phyloP scores from a whole-genome alignment of 1,140 invertebrate genomes.

The Ceratina australensis region DNA sequence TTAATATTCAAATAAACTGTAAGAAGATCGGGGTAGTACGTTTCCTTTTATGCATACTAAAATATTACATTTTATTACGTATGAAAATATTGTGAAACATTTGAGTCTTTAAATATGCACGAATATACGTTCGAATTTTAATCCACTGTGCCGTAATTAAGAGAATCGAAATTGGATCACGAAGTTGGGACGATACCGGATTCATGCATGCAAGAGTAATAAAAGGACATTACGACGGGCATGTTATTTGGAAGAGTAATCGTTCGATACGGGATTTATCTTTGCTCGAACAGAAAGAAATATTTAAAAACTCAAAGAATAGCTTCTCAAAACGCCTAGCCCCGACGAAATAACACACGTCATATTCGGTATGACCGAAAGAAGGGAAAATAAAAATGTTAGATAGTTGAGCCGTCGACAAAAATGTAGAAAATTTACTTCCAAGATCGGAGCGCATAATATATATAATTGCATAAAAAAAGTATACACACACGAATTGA shows the following conservation, averaged over 20 bases:
- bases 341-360: too few species aligned
- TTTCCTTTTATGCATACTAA: constrained; percentile 37
- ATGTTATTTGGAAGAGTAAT: neutral
- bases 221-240: neutral
- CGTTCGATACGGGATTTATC: neutral
- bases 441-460: too few species aligned
- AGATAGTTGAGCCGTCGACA: constrained; percentile 32
- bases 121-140: constrained; percentile 1
- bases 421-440: constrained; percentile 31
- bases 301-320: constrained; percentile 34
- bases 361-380: neutral
- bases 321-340: neutral
- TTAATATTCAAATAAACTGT: constrained; percentile 37
- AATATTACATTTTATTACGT: constrained; percentile 41
- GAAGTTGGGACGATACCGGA: neutral
- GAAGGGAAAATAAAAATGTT: constrained; percentile 25
- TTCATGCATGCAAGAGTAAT: neutral
- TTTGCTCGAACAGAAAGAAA: neutral
- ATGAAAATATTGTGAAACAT: constrained; percentile 39
- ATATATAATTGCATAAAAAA: neutral
- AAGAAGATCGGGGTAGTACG: constrained; percentile 31
- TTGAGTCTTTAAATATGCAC: constrained; percentile 28
- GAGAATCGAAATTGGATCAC: neutral
- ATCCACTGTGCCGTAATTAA: constrained; percentile 26
- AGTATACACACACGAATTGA: neutral